Evolutionary conservation across 2,113 vertebrate genomes (phyloP), one percentile per base, ranked within the genome.

Genomic region (Monopterus albus): DNA sequence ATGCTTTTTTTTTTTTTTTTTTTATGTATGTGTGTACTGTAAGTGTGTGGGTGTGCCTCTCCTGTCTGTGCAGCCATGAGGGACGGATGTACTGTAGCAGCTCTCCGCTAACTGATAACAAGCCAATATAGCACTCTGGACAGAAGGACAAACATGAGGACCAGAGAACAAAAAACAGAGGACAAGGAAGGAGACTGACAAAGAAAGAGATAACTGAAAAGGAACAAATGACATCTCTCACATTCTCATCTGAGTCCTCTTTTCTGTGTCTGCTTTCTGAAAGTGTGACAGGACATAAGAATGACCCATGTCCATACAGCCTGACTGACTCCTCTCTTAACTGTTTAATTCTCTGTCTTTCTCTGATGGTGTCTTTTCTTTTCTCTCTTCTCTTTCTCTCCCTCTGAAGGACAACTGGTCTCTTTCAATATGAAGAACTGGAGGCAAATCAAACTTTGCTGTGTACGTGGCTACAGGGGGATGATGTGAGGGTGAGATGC

Each of bases 371-470:
- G 23, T 50, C 35, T 56, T 5, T 39, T 15, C 33, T n/a, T 8
- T 14, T 26, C 14, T 42, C 35, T 15, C 21, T n/a, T 15, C 12
- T 15, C 5, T 38, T 23, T 9, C 17, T 49, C 59, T 71, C 31
- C 33, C 71, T 62, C 47, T 84, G 69, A 91, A 84, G 89, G 88
- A 87, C 87, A 86, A 83, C 82, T 84, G 79, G 65, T 80, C 81
- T 79, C 64, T 83, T 86, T 87, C 79, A 66, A 87, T 79, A 76
- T 50, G 58, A 88, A 75, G 57, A 77, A 79, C 78, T 77, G 79
- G 82, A 82, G 75, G 82, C 61, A 74, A 82, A 82, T 89, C 78
- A 78, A 84, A 86, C 72, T 72, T 79, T 75, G 70, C 77, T 31
- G 79, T 65, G 77, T 86, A 84, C 83, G 72, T 63, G 69, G 58